Conservation (phyloP, 2,113 vertebrate genomes). For the Orycteropus afer region DNA sequence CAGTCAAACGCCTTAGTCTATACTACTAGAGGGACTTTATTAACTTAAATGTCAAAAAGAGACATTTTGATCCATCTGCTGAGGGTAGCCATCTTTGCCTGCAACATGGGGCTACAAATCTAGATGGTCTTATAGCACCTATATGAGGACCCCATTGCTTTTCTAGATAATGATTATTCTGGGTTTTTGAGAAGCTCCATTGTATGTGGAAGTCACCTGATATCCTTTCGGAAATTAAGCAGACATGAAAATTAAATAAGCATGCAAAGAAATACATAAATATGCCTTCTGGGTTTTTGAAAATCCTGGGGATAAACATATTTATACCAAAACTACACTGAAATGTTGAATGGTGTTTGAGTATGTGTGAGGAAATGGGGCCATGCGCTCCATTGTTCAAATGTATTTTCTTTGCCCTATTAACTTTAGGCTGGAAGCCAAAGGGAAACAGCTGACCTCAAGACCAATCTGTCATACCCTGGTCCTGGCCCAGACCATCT, state of each 20-base stretch:
- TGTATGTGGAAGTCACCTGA: background rate
- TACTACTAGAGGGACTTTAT: background rate
- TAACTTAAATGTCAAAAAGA: background rate
- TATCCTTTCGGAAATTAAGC: background rate
- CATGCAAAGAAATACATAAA: background rate
- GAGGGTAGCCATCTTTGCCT: background rate
- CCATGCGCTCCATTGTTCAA: background rate
- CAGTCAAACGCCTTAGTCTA: no score
- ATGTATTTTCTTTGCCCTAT: conserved; percentile 48
- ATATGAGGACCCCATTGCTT: background rate
- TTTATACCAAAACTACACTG: background rate
- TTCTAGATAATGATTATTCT: background rate
- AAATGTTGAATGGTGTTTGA: background rate
- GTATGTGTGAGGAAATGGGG: background rate
- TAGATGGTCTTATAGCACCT: background rate
- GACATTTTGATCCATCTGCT: background rate
- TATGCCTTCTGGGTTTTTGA: background rate
- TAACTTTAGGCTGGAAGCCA: conserved; percentile 59
- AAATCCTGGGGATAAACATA: background rate
- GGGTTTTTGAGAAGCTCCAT: background rate
- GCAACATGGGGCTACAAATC: no score
- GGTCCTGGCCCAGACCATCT: background rate
- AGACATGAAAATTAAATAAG: background rate
- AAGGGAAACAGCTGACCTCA: conserved; percentile 16
- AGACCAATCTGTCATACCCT: background rate